Base-by-base conservation (phyloP, 2,888 invertebrate genomes). In the Zygogramma bicolorata region DNA sequence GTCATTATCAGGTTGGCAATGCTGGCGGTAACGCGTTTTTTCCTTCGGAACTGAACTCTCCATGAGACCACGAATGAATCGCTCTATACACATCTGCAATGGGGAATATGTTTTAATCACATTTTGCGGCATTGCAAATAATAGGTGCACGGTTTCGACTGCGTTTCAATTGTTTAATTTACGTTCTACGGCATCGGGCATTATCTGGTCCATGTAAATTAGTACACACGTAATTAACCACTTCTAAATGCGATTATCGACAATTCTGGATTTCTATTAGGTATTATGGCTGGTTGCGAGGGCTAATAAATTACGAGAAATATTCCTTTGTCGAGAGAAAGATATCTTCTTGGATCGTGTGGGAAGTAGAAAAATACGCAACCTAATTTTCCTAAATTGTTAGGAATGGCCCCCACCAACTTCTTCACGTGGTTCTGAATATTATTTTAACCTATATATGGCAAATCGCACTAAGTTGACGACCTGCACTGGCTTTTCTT, bases 101-200 rank as follows among this genome's bases (percentile, higher is more conserved):
- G 22, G 61, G 29, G 2, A 61, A 61, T 61, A 38, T 65, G 66
- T 59, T 65, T n/a, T 59, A 65, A 70, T 70, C 65, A 46, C 27
- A 70, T 70, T 59, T 66, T 38, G 65, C 42, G 65, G 58, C 18
- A 18, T 3, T 8, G 53, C 27, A 71, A 71, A 71, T 71, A 61
- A 71, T 66, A 53, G 71, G 29, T 57, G 31, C 40, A 22, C 34
- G 42, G 40, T 63, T 61, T 67, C 27, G 71, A 38, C 62, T 57
- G 57, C 60, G 67, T 71, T 67, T 57, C 46, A 62, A 67, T 62
- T 67, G 67, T 67, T 71, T 57, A 71, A 67, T 67, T 62, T 53
- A 61, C 67, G 67, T 62, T 27, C 62, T 57, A 59, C 40, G 57
- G 61, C 58, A 58, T 57, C 34, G 20, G 22, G 58, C 66, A 66